Conservation (phyloP, 2,113 vertebrate genomes). For the Harpagus bidentatus region DNA sequence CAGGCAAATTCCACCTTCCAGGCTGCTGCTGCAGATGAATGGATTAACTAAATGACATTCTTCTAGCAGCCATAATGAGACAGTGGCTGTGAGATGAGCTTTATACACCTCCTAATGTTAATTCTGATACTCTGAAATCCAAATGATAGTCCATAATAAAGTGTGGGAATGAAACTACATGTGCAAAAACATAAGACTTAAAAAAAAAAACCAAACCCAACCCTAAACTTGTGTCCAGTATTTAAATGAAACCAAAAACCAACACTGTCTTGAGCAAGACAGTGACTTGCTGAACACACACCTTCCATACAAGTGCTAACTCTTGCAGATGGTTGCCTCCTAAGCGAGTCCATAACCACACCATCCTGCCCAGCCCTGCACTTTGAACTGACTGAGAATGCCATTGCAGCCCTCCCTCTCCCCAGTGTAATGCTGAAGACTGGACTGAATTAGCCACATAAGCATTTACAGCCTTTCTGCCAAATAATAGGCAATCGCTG, state of each 20-base stretch:
- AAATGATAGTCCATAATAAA: neutral
- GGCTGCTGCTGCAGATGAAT: slow-evolving; percentile 14
- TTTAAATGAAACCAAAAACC: neutral
- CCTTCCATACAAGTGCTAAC: neutral
- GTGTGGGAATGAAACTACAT: neutral
- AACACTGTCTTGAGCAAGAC: neutral
- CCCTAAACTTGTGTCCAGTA: neutral
- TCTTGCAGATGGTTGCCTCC: neutral
- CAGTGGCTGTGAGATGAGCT: neutral
- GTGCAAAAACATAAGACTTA: neutral
- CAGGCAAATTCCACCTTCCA: slow-evolving; percentile 49
- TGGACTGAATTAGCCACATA: neutral
- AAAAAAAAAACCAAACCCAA: rapidly evolving
- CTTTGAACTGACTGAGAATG: neutral
- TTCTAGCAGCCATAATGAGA: neutral
- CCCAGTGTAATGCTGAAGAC: neutral
- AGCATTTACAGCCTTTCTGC: neutral
- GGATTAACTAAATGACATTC: neutral
- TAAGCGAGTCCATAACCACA: neutral
- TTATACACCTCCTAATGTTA: neutral
- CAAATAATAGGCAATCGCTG: neutral
- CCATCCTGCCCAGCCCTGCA: neutral
- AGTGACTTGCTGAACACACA: neutral
- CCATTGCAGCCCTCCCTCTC: rapidly evolving
- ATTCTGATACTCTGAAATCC: neutral